Base-by-base conservation (phyloP, 2,113 vertebrate species). In the Scomber scombrus region DNA sequence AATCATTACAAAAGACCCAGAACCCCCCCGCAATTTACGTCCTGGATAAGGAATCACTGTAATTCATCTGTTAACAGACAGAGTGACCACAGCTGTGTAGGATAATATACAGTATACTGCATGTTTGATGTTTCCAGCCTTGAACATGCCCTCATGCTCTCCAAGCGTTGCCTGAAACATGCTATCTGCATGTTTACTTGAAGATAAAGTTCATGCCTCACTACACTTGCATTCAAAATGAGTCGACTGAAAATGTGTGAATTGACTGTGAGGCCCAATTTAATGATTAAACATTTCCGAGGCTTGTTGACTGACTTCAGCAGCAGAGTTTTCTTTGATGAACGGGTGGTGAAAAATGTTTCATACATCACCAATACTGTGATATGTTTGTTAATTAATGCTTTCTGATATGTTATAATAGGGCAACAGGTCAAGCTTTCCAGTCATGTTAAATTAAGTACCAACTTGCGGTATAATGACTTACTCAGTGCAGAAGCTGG, bases 31-130 rank as follows among this genome's bases (percentile, higher is more conserved):
- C 83, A 85, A 91, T 91, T 91, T 89, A 76, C 85, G 69, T 78
- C 76, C 61, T 3, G 23, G 84, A 91, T 89, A 87, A 87, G 72
- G 75, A 87, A 86, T 86, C 85, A 81, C 78, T 85, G 77, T 69
- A 84, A 90, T 90, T 91, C 78, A 90, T 80, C 82, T 85, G 81
- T 90, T 89, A 87, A 83, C 75, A 80, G 76, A 82, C 54, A 34
- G 21, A 71, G 46, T 90, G 82, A 88, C 81, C 82, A 34, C 81
- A 80, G 86, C 90, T 79, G 82, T 62, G 34, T 10, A 40, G 67
- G 54, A 51, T 64, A 69, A 70, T 67, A 9, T 40, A 40, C 34
- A 40, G n/a, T 51, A 57, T 66, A 21, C 52, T 11, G 10, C 14
- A 34, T n/a, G 18, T 69, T 15, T 46, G 63, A 86, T 34, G 50